Evolutionary conservation across 2,888 invertebrate species (phyloP).

Genomic region (Cheilosia scutellata): DNA sequence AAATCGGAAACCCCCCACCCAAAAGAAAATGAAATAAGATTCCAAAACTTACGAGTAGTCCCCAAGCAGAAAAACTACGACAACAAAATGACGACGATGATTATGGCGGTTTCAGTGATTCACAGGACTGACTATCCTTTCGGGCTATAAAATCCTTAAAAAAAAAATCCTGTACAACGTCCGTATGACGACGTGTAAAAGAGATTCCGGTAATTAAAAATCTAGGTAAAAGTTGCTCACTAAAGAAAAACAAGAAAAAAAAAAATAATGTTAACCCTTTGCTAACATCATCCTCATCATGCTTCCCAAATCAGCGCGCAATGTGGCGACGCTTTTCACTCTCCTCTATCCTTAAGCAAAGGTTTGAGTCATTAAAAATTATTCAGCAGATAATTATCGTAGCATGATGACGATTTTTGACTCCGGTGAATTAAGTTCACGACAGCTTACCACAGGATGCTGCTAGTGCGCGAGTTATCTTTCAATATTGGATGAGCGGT

Average conservation of each 20-base stretch:
- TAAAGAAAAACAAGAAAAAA: conserved; percentile 40
- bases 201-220: conserved; percentile 74
- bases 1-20: conserved; percentile 31
- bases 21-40: conserved; percentile 51
- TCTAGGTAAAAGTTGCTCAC: conserved; percentile 66
- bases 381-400: conserved; percentile 76
- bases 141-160: conserved; percentile 21
- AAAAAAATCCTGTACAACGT: conserved; percentile 39
- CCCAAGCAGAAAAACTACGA: conserved; percentile 59
- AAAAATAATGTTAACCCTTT: conserved; percentile 51
- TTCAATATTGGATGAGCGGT: conserved; percentile 58
- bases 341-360: conserved; percentile 38
- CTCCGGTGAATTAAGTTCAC: conserved; percentile 71
- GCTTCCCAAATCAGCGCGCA: conserved; percentile 30
- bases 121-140: conserved; percentile 49
- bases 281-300: conserved; percentile 56
- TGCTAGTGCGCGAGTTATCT: conserved; percentile 59
- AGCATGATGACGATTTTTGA: conserved; percentile 74
- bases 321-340: conserved; percentile 43
- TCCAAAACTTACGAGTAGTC: conserved; percentile 43
- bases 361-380: conserved; percentile 74
- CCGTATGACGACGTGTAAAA: conserved; percentile 56
- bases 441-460: conserved; percentile 61
- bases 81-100: conserved; percentile 34
- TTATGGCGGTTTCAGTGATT: conserved; percentile 46